A percentile compares a stretch with the other conserved stretches of the same genome.
Evolutionary conservation across 2,888 invertebrate genomes (phyloP).

Genomic region (Dioctria linearis): DNA sequence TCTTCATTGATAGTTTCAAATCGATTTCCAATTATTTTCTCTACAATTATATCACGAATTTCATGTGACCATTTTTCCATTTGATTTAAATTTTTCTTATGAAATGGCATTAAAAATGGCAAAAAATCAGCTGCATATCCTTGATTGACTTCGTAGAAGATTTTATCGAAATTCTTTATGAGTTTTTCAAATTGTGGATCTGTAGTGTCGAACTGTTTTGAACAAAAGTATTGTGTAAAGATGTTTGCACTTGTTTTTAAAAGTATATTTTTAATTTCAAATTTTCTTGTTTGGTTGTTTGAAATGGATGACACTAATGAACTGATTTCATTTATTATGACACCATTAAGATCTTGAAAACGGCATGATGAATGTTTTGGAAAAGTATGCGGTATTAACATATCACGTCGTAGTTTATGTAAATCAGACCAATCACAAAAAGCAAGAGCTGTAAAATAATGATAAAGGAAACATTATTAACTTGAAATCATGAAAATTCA

Average conservation of each 20-base stretch:
- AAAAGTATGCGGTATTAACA: constrained; percentile 75
- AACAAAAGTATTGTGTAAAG: constrained; percentile 77
- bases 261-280: constrained; percentile 71
- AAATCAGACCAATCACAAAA: constrained; percentile 79
- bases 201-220: constrained; percentile 70
- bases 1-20: constrained; percentile 65
- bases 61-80: constrained; percentile 73
- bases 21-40: constrained; percentile 72
- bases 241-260: constrained; percentile 75
- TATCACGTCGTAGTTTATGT: constrained; percentile 75
- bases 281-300: neutral
- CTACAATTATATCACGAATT: constrained; percentile 74
- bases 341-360: constrained; percentile 72
- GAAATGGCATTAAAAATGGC: constrained; percentile 75
- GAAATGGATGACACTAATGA: constrained; percentile 63
- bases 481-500: too few species aligned
- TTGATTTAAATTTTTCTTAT: constrained; percentile 71
- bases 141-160: constrained; percentile 80
- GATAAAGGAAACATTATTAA: neutral
- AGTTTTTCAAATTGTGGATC: constrained; percentile 71
- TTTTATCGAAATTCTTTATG: constrained; percentile 75
- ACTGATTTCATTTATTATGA: constrained; percentile 71
- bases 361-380: constrained; percentile 74
- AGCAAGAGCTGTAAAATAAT: constrained; percentile 73
- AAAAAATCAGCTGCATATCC: constrained; percentile 79